Evolutionary conservation across 2,113 vertebrate genomes (phyloP).

Genomic region (Bathybates hornii): DNA sequence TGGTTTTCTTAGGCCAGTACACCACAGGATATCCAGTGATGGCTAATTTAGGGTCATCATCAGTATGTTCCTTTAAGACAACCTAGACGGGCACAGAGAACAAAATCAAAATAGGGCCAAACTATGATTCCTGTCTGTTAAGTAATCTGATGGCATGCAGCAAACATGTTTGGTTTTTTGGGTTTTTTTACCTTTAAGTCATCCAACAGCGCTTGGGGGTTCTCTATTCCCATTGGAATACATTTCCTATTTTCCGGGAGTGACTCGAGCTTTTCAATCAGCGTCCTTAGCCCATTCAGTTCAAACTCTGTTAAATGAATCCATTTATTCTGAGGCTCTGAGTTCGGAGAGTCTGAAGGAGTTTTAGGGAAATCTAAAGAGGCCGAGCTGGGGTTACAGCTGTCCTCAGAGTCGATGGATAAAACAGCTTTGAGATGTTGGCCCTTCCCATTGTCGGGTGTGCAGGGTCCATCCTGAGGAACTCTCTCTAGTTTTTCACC

Average conservation of each 20-base stretch:
- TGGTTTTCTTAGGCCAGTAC: slow-evolving; percentile 85
- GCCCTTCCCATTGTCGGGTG: slow-evolving; percentile 74
- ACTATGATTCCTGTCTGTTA: not conserved
- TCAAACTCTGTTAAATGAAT: slow-evolving; percentile 93
- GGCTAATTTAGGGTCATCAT: slow-evolving; percentile 86
- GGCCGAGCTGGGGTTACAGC: slow-evolving; percentile 60
- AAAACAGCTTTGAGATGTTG: slow-evolving; percentile 79
- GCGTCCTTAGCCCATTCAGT: slow-evolving; percentile 84
- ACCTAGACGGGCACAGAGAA: slow-evolving; percentile 65
- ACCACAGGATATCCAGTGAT: slow-evolving; percentile 90
- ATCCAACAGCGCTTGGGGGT: slow-evolving; percentile 86
- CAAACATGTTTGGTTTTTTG: not conserved
- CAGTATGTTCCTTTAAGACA: slow-evolving; percentile 89
- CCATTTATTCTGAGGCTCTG: slow-evolving; percentile 79
- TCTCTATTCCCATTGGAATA: slow-evolving; percentile 86
- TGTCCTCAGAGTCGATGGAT: slow-evolving; percentile 84
- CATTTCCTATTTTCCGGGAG: slow-evolving; percentile 93
- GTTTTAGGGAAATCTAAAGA: slow-evolving; percentile 80
- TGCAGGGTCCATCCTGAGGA: slow-evolving; percentile 69
- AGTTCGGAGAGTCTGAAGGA: slow-evolving; percentile 79
- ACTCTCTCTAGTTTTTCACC: slow-evolving; percentile 52
- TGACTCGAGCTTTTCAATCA: slow-evolving; percentile 93
- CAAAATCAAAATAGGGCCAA: not conserved
- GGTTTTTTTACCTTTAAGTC: slow-evolving; percentile 84
- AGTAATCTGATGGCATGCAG: no score